Percentiles rank a stretch among this genome's conserved stretches.
Evolutionary conservation across 2,797 vertebrate genomes (phyloP).

Genomic region (Pygocentrus nattereri): DNA sequence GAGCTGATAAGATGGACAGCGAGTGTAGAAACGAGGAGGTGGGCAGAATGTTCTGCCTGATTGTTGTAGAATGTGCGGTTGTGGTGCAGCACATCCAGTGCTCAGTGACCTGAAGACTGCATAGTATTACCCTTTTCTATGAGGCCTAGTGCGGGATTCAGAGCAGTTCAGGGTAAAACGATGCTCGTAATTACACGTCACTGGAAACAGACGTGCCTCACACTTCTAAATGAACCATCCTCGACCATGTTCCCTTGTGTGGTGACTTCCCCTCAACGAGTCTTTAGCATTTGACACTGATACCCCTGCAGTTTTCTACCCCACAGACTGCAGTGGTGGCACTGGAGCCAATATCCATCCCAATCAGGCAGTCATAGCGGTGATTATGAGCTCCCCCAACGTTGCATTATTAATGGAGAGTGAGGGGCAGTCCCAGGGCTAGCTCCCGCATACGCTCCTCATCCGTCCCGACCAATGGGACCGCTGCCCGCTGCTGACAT

Average conservation of each 20-base stretch:
- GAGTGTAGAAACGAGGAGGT: too few species aligned
- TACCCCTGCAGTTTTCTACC: constrained; percentile 11
- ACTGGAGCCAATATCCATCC: constrained; percentile 49
- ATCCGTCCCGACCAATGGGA: constrained; percentile 26
- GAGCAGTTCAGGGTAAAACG: not conserved
- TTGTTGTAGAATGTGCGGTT: too few species aligned
- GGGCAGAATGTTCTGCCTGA: too few species aligned
- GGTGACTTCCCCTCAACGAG: not conserved
- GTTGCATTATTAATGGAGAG: constrained; percentile 61
- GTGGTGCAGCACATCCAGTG: too few species aligned
- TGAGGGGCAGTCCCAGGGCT: constrained; percentile 31
- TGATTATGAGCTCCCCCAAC: constrained; percentile 59
- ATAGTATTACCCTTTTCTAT: too few species aligned
- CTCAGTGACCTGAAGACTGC: too few species aligned
- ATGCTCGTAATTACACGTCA: not conserved
- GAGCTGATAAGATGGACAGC: too few species aligned
- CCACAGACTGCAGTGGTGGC: not conserved
- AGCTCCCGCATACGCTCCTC: constrained; percentile 13
- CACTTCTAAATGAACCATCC: constrained; percentile 17
- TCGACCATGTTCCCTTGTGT: constrained; percentile 14
- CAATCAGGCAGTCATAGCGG: constrained; percentile 42
- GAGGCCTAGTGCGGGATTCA: not conserved
- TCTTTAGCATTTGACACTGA: constrained; percentile 17
- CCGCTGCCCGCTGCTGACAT: constrained; percentile 51
- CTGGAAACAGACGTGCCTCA: constrained; percentile 6